Evolutionary conservation across 2,113 vertebrate species (phyloP), one percentile per base, ranked within the genome.

Genomic region (Ursus arctos): DNA sequence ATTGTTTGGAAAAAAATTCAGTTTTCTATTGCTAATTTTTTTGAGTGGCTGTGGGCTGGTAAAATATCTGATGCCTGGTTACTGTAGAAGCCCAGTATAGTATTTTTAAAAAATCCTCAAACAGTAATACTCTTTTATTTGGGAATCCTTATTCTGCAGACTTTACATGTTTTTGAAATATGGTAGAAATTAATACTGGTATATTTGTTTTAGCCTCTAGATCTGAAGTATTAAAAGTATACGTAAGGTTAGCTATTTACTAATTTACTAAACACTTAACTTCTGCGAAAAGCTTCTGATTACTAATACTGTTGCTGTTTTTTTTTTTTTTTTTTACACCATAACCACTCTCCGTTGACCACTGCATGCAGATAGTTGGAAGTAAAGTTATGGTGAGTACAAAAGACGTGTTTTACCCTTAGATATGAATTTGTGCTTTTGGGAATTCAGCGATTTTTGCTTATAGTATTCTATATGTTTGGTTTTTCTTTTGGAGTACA

Each of bases 291-390:
- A 98, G 98, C 98, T 99, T 96, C 98, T 98, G 98, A 99, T 98
- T 99, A 99, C 99, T 99, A 99, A 99, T 99, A 99, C 99, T 99
- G 98, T 98, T 99, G 99, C 98, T 99, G 98, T 99, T 71, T 55
- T 99, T 16, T 28, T 36, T 47, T 71, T 88, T 99, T 98, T 99
- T 94, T 99, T 99, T 99, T 98, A 99, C 99, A 99, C 99, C 98
- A 99, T 99, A 99, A 99, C 99, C 98, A 98, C 99, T 99, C 99
- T 99, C 98, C 99, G 99, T 99, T 99, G 99, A 99, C 99, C 98
- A 98, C 99, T 99, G 99, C 99, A 99, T 99, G 99, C 99, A 99
- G 99, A 99, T 99, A 99, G 99, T 99, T 99, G 99, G 99, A 99
- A 99, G 99, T 99, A 99, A 99, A 99, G 99, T 99, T 98, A 96